phyloP scores from a whole-genome alignment of 2,797 vertebrate species.

The Tragopan temminckii region DNA sequence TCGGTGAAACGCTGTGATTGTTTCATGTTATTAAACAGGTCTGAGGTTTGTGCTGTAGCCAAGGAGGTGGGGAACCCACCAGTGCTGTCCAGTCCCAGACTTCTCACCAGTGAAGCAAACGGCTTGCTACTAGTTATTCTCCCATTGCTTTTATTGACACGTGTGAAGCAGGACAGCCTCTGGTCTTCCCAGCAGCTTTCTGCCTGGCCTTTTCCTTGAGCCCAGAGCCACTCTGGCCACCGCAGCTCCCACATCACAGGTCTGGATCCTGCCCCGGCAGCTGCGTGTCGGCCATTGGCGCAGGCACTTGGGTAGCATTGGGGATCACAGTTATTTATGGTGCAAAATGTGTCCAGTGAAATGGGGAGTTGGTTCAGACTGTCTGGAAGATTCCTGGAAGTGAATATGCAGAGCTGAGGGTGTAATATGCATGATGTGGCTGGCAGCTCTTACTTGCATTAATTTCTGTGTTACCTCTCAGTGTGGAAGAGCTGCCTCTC shows the following conservation, averaged over 20 bases:
- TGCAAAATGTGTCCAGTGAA: not conserved
- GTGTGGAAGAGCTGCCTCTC: not conserved
- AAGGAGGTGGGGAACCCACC: not conserved
- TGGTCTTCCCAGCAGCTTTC: not conserved
- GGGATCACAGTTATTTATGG: not conserved
- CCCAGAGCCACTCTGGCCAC: not conserved
- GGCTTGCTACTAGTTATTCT: not conserved
- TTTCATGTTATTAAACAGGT: not conserved
- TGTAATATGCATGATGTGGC: not conserved
- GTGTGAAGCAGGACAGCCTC: not conserved
- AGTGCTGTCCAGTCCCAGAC: not conserved
- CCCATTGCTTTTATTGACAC: not conserved
- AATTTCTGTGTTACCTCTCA: not conserved
- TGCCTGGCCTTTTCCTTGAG: not conserved
- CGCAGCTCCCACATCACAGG: rapidly evolving
- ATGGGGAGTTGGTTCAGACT: not conserved
- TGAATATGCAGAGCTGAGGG: not conserved
- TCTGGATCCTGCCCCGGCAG: not conserved
- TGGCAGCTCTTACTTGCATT: not conserved
- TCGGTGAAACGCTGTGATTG: not conserved
- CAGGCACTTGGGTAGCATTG: not conserved
- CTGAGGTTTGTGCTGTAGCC: not conserved
- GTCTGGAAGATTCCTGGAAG: not conserved
- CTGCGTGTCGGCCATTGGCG: too few species aligned
- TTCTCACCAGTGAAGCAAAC: not conserved